Evolutionary conservation across 2,113 vertebrate species (phyloP).

Genomic region (Lophura nycthemera): DNA sequence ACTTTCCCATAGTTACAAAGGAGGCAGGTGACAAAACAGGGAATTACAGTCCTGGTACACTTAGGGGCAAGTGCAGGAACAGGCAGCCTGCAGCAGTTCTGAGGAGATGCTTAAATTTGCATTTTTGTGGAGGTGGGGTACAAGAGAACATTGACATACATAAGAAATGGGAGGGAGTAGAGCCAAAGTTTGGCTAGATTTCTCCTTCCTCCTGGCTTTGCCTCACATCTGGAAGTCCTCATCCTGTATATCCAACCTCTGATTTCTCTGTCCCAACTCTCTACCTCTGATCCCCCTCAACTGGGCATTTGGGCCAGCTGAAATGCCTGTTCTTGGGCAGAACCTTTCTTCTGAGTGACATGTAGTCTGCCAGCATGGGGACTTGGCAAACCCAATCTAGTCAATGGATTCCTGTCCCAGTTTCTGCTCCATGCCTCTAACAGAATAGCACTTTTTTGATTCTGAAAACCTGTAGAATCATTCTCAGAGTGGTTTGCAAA

Average conservation of each 20-base stretch:
- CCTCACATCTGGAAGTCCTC: neutral
- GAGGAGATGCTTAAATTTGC: neutral
- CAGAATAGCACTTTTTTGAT: neutral
- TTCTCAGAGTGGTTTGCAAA: neutral
- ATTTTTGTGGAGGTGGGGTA: neutral
- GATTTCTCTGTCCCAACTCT: neutral
- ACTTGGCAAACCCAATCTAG: neutral
- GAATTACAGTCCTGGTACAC: neutral
- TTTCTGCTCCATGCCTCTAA: neutral
- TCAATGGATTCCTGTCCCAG: neutral
- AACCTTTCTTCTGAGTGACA: neutral
- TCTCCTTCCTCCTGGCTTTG: neutral
- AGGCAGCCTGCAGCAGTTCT: neutral
- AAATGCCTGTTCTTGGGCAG: neutral
- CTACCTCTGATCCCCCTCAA: fast-evolving
- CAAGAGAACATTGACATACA: neutral
- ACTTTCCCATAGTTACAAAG: neutral
- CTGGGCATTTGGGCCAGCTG: neutral
- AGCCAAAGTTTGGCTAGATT: neutral
- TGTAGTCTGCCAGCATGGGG: neutral
- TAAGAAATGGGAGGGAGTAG: neutral
- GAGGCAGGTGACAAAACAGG: slow-evolving; percentile 8
- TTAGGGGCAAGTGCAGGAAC: neutral
- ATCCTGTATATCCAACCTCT: neutral
- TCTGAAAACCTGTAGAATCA: neutral